A percentile compares a stretch with the other conserved stretches of the same genome.
phyloP scores from a whole-genome alignment of 2,797 vertebrate genomes.

The Remorina albescens region DNA sequence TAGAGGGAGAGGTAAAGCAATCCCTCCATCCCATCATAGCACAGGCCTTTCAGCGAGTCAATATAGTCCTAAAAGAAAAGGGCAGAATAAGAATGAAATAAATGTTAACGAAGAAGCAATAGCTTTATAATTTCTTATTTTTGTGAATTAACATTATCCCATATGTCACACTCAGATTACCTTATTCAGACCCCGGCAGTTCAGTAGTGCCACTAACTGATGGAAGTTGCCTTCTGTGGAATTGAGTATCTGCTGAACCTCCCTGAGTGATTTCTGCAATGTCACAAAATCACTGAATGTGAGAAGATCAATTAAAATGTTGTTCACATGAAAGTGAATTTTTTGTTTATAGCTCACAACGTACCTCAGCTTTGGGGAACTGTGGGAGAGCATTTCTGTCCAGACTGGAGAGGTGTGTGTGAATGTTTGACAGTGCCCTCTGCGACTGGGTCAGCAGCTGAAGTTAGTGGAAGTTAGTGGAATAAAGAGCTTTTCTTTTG shows the following conservation, averaged over 20 bases:
- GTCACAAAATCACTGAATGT: not conserved
- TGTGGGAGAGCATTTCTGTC: slow-evolving; percentile 90
- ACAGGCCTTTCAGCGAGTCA: slow-evolving; percentile 91
- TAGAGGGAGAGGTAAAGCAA: slow-evolving; percentile 88
- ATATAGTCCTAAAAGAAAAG: slow-evolving; percentile 87
- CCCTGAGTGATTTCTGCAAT: slow-evolving; percentile 88
- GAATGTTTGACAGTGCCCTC: slow-evolving; percentile 91
- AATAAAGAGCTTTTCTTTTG: slow-evolving; percentile 22
- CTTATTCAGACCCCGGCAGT: slow-evolving; percentile 93
- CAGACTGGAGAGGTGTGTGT: slow-evolving; percentile 91
- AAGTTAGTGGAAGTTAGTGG: slow-evolving; percentile 50
- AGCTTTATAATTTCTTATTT: not conserved
- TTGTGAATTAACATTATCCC: not conserved
- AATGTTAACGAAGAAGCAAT: not conserved
- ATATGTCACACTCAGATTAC: slow-evolving; percentile 63
- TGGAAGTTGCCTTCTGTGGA: slow-evolving; percentile 93
- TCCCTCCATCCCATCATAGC: slow-evolving; percentile 93
- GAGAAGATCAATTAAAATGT: not conserved
- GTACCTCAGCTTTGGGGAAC: slow-evolving; percentile 91
- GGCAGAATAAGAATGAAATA: not conserved
- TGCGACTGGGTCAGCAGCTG: slow-evolving; percentile 91
- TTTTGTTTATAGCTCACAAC: slow-evolving; percentile 2
- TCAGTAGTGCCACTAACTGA: slow-evolving; percentile 92
- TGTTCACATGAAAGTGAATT: not conserved
- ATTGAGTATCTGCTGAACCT: slow-evolving; percentile 92